A percentile compares a stretch with the other conserved stretches of the same genome.
Evolutionary conservation across 2,888 invertebrate species (phyloP).

Genomic region (Andrena minutula): DNA sequence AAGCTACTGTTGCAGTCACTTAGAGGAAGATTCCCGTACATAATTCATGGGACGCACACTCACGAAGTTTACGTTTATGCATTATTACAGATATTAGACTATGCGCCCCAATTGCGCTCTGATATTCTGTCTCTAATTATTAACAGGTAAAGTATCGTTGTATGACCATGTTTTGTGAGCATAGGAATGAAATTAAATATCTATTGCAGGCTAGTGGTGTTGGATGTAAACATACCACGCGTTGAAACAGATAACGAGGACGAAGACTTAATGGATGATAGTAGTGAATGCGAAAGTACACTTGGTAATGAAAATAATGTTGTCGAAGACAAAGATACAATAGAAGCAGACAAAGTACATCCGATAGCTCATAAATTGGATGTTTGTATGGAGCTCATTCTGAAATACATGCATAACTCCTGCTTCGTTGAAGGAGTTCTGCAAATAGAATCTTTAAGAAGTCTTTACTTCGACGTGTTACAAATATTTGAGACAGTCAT

Average conservation of each 20-base stretch:
- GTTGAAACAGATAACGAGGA: conserved; percentile 86
- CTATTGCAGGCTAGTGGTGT: conserved; percentile 88
- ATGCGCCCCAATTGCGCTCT: conserved; percentile 90
- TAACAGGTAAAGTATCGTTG: conserved; percentile 87
- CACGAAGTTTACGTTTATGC: conserved; percentile 93
- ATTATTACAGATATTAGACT: conserved; percentile 90
- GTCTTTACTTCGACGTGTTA: conserved; percentile 87
- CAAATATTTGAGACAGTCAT: conserved; percentile 92
- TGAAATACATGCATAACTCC: conserved; percentile 89
- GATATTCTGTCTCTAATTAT: conserved; percentile 91
- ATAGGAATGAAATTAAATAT: background rate
- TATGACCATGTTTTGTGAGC: background rate
- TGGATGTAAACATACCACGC: conserved; percentile 91
- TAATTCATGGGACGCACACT: conserved; percentile 88
- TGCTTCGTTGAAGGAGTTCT: conserved; percentile 85
- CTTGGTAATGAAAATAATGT: conserved; percentile 85
- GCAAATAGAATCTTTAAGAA: conserved; percentile 83
- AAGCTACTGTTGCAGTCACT: conserved; percentile 89
- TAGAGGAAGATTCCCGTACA: conserved; percentile 91
- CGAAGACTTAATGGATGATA: conserved; percentile 81
- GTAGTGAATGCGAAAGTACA: conserved; percentile 85
- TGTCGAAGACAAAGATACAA: conserved; percentile 69
- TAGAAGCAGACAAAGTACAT: conserved; percentile 83
- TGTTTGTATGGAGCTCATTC: conserved; percentile 90
- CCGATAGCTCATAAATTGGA: conserved; percentile 90